Base-by-base conservation (phyloP, 1,140 invertebrate genomes). In the Zeugodacus cucurbitae region DNA sequence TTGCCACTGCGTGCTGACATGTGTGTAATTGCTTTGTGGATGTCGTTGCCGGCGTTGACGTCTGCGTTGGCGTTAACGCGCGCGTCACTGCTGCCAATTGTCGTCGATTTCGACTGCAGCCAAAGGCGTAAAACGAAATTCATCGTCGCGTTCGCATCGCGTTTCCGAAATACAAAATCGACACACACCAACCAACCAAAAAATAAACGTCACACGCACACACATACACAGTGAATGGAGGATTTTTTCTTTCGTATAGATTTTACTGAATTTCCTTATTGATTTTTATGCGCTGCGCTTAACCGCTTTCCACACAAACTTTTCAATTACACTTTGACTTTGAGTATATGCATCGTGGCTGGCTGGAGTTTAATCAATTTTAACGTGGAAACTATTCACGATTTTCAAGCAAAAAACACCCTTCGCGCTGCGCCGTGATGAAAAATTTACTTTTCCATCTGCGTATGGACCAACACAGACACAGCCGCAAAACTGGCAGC, bases 361-460 rank as follows among this genome's bases (percentile, higher is more conserved):
- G 10, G 26, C 62, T 5, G 20, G 41, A 54, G 41, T 86, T 11
- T 2, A 62, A 62, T 86, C 20, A 59, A 59, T 86, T 22, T 86
- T 86, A 59, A 32, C 17, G 44, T 32, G 29, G 48, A 58, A 26
- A 32, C 6, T 54, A 86, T 34, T 59, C 59, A 59, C 44, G 85
- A 58, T 59, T 86, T 67, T 70, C 14, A 86, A 86, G 85, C 7
- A 58, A 86, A 86, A 86, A 86, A 86, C 85, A 86, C 85, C 34
- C 57, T 86, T 59, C 57, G 85, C 57, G 48, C 57, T 86, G 54
- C 44, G 85, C 29, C 57, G 54, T 37, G 85, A 86, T 86, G 85
- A 86, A 86, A 86, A 86, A 57, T 86, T 86, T 26, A 59, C 57
- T 86, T 86, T 86, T 86, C 85, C 54, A 86, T 59, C 57, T 86